Conservation (phyloP, 2,888 invertebrate species). For the Petrolisthes manimaculis region DNA sequence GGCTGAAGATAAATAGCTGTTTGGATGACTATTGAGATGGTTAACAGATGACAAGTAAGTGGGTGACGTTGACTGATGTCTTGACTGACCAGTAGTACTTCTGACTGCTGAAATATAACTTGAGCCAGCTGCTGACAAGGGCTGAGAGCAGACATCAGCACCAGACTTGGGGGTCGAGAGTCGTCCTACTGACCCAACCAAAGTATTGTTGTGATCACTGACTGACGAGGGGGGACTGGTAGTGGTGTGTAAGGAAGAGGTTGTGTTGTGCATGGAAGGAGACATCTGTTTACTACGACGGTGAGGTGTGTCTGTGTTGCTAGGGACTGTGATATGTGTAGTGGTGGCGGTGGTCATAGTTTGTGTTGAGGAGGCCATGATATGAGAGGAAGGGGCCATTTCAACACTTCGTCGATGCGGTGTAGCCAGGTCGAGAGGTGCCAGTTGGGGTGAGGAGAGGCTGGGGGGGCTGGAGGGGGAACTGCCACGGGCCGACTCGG, state of each 20-base stretch:
- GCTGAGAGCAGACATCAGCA: too few relatives aligned
- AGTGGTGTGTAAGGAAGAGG: not conserved
- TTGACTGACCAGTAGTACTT: too few relatives aligned
- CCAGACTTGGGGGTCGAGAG: too few relatives aligned
- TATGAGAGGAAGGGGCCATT: not conserved
- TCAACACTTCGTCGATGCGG: conserved; percentile 34
- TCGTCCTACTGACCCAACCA: too few relatives aligned
- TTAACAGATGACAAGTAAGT: too few relatives aligned
- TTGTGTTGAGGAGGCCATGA: not conserved
- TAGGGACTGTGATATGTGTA: not conserved
- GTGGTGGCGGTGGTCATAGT: not conserved
- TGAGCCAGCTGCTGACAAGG: too few relatives aligned
- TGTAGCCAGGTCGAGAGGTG: conserved; percentile 49
- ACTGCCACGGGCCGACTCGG: conserved; percentile 48
- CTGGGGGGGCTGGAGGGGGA: conserved; percentile 8
- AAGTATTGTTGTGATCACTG: too few relatives aligned
- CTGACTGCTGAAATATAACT: too few relatives aligned
- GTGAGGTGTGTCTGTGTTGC: not conserved
- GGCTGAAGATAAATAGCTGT: too few relatives aligned
- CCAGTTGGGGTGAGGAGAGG: conserved; percentile 37
- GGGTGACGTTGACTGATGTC: too few relatives aligned
- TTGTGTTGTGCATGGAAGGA: not conserved
- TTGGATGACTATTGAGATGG: too few relatives aligned
- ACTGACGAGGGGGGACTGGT: not conserved
- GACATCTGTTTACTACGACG: not conserved